phyloP scores from a whole-genome alignment of 2,797 vertebrate genomes.

The Dryobates pubescens region DNA sequence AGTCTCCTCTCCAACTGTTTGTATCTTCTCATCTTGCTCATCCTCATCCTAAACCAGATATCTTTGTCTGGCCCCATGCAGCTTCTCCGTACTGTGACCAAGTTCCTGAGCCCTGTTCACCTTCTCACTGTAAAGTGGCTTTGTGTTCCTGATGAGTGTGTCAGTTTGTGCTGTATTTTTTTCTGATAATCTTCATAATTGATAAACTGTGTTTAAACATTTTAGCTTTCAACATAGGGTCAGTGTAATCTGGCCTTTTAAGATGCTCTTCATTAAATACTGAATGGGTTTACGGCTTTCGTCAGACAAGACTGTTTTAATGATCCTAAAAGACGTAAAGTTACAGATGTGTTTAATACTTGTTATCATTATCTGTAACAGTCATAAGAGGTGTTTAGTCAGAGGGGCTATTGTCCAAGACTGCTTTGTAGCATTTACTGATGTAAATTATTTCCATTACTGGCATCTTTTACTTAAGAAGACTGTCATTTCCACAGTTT shows the following conservation, averaged over 20 bases:
- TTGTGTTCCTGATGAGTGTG: slow-evolving; percentile 70
- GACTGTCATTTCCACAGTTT: not conserved
- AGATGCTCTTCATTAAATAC: not conserved
- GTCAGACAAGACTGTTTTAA: not conserved
- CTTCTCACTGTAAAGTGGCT: slow-evolving; percentile 85
- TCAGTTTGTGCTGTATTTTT: slow-evolving; percentile 61
- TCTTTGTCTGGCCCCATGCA: slow-evolving; percentile 83
- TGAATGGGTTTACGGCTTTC: not conserved
- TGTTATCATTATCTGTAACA: not conserved
- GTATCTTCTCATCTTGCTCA: slow-evolving; percentile 83
- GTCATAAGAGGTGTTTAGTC: not conserved
- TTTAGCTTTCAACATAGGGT: not conserved
- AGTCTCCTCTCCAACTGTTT: slow-evolving; percentile 87
- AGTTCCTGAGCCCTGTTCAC: slow-evolving; percentile 79
- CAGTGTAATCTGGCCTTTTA: not conserved
- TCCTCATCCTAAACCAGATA: slow-evolving; percentile 81
- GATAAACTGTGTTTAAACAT: slow-evolving; percentile 52
- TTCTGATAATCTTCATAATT: slow-evolving; percentile 81
- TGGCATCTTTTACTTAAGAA: not conserved
- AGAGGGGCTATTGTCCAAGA: not conserved
- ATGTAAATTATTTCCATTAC: not conserved
- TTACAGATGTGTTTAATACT: not conserved
- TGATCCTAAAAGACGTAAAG: not conserved
- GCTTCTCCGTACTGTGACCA: slow-evolving; percentile 85
- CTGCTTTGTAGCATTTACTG: not conserved